Base-by-base conservation (phyloP, 2,888 invertebrate genomes). In the Hermodice carunculata region DNA sequence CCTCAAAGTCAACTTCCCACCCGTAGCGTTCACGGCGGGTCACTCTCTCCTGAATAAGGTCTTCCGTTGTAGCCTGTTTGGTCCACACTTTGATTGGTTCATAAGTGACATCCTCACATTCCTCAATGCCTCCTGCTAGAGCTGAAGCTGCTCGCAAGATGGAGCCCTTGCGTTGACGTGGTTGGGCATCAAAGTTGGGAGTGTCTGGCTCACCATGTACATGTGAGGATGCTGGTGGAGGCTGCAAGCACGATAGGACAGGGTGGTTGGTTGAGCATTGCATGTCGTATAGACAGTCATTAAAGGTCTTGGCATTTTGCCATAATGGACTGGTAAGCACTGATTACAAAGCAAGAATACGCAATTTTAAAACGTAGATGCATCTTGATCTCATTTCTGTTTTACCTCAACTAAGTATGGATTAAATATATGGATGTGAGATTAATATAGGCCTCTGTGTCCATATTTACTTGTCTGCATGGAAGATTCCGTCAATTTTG, bases 1-100 rank as follows among this genome's bases (percentile, higher is more conserved):
- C 84, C 17, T 66, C 61, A 64, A 86, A 86, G 73, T 86, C 86
- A 22, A 85, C 82, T 59, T 84, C 81, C 85, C 85, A 86, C 19
- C 83, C 83, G 69, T 80, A 86, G 24, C 83, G 73, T 2, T 85
- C 79, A 19, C 86, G 64, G 24, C 74, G 72, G 1, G 75, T 64
- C 42, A 72, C 77, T 59, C 79, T 79, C 6, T 80, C 77, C 0
- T 66, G 52, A 2, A 86, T 75, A 24, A 85, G 76, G 54, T 85
- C 79, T 44, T 77, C 64, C 2, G 85, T 83, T 29, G 78, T 80
- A 22, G 78, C 71, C 68, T 83, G 82, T 61, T 80, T 76, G n/a
- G 83, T 85, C 85, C 86, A 86, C 14, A 78, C 78, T 66, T 78
- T 80, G 4, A 76, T 73, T 4, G 84, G 85, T 0, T 69, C 73